Evolutionary conservation across 35 echinoderm and acorn worm genomes (phyloP).

Genomic region (Anneissia japonica): DNA sequence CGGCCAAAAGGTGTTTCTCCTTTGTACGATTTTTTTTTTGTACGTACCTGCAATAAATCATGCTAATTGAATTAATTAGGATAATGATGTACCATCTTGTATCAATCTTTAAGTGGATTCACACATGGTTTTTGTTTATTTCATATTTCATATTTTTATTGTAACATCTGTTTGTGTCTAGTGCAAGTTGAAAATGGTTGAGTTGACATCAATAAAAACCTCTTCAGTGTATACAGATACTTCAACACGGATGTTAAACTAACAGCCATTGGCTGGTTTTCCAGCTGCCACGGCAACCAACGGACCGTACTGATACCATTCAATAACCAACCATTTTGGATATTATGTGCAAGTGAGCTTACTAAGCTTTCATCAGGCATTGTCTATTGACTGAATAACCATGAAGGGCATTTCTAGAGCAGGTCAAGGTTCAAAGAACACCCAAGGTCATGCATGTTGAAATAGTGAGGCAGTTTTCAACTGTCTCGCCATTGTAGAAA

Average conservation of each 20-base stretch:
- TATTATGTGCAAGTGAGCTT: background rate
- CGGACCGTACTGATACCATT: background rate
- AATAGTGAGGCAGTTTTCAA: background rate
- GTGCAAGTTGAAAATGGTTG: background rate
- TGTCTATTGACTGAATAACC: background rate
- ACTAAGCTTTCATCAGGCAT: background rate
- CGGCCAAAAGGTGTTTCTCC: no score
- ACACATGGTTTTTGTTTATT: background rate
- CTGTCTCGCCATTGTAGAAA: background rate
- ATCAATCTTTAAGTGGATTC: background rate
- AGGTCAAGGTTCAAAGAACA: conserved; percentile 1
- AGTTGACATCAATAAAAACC: background rate
- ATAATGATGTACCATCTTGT: background rate
- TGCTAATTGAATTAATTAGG: background rate
- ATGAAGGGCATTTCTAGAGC: background rate
- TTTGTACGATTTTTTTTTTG: no score
- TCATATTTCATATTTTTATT: background rate
- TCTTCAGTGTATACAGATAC: background rate
- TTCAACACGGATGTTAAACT: background rate
- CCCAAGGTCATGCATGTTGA: background rate
- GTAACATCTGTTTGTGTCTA: background rate
- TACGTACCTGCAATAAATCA: no score
- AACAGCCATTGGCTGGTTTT: background rate
- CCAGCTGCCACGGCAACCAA: background rate
- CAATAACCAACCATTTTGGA: background rate